Base-by-base conservation (phyloP, 2,888 invertebrate genomes). In the Cheilosia grossa region DNA sequence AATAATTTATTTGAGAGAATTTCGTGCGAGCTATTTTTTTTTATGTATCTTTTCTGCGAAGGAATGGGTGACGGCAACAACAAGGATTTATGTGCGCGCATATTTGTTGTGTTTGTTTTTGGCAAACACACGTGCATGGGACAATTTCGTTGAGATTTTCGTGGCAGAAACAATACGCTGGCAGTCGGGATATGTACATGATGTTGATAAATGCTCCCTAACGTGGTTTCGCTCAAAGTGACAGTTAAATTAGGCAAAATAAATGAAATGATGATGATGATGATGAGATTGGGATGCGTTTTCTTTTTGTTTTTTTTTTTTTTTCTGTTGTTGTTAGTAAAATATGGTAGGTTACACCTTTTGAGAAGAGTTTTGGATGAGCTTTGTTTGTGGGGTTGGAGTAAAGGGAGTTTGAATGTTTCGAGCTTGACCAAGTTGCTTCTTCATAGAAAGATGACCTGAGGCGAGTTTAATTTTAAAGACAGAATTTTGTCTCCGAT, bases 1-100 rank as follows among this genome's bases (percentile, higher is more conserved):
- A 69, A 78, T 78, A 78, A 78, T 78, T 78, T 54, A 78, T 78
- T 78, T 78, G 67, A 24, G 37, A 54, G 17, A 30, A 59, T 40
- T 24, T 40, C 9, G 15, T 47, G 4, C n/a, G 56, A 44, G 47
- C 24, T 49, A 2, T 51, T 40, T 53, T 9, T 21, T 53, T 2
- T 19, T 10, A 21, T 21, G 7, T 19, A 4, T 13, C 44, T 44
- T 7, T 5, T 6, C 6, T 1, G 24, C 2, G 21, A 15, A 10
- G 53, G 33, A 27, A 30, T 10, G 17, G 17, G 24, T 33, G 21
- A 53, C 30, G 21, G 64, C 30, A 53, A 73, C 42, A 64, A 64
- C 54, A 75, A 66, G 51, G 75, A 75, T 75, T 75, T 66, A 75
- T 67, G 59, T 42, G 49, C n/a, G 33, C 51, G 47, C 66, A 37